Base-by-base conservation (phyloP, 1,140 invertebrate genomes). In the Meloidogyne exigua region DNA sequence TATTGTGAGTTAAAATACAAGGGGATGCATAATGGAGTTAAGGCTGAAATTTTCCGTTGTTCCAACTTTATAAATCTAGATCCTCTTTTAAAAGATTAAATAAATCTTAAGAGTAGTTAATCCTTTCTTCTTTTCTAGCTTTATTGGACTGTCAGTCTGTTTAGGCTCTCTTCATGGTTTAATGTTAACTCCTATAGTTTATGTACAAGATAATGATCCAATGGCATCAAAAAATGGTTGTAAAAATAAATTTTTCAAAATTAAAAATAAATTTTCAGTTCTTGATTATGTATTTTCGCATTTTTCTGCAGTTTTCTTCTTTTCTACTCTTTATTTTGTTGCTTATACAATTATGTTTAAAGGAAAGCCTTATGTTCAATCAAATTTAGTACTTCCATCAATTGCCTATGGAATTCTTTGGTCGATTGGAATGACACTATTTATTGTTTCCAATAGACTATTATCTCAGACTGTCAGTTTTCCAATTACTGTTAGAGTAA, bases 221-320 rank as follows among this genome's bases (percentile, higher is more conserved):
- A 77, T 75, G n/a, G 80, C 77, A 15, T 82, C 68, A 23, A 62
- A 80, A 32, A 79, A 83, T 44, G 77, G 83, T 83, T 57, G 62
- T 25, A 64, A 23, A 57, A 36, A 39, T 42, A 62, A 76, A 25
- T 12, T 44, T 39, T 7, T 39, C 3, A 57, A 57, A n/a, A n/a
- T 32, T 18, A 26, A 68, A 49, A 39, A 12, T 10, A n/a, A 72
- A 62, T 42, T 21, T 36, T 18, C 18, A 83, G 83, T 80, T 21
- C 75, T 85, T 65, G 83, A 85, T 68, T 86, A 84, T 39, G 73
- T 84, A 21, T 85, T 86, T 66, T 83, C 84, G 23, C 80, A 84
- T 77, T 85, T 80, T 42, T 83, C 81, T 12, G 72, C 84, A 23
- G 76, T 80, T 28, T 85, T 87, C 68, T 44, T 80, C 39, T 85